A percentile compares a stretch with the other conserved stretches of the same genome.
Conservation (phyloP, 2,888 invertebrate species). For the Eumacrocentrus americanus region DNA sequence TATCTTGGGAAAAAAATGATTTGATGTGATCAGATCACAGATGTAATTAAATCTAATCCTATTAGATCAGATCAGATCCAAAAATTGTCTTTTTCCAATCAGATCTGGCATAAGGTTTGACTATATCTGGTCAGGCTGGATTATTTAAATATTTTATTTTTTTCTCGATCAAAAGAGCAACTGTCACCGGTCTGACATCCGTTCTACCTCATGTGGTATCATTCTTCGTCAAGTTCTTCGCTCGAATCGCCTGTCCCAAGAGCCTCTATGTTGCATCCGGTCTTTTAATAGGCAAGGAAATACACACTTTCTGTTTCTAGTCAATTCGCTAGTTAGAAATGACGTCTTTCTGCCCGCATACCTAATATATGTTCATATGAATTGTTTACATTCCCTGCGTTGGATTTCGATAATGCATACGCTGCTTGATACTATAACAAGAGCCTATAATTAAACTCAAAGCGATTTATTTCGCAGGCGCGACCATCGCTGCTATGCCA, state of each 20-base stretch:
- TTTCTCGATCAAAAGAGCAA: slow-evolving; percentile 41
- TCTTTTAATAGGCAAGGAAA: slow-evolving; percentile 37
- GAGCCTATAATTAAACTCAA: slow-evolving; percentile 3
- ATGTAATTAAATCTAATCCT: not conserved
- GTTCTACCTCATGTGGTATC: slow-evolving; percentile 42
- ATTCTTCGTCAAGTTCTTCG: slow-evolving; percentile 37
- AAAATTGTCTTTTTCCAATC: no score
- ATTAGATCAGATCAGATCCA: no score
- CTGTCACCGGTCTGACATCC: slow-evolving; percentile 41
- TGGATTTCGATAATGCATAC: not conserved
- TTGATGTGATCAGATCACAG: not conserved
- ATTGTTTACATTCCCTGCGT: not conserved
- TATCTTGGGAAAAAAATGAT: not conserved
- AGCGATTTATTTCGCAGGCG: slow-evolving; percentile 38
- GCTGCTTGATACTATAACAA: slow-evolving; percentile 13
- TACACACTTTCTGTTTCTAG: slow-evolving; percentile 4
- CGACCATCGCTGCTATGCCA: slow-evolving; percentile 35
- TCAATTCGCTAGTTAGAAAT: not conserved
- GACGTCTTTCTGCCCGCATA: slow-evolving; percentile 10
- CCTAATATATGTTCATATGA: no score
- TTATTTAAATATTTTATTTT: no score
- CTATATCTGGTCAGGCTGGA: no score
- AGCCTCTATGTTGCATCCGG: slow-evolving; percentile 36
- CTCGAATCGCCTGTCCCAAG: slow-evolving; percentile 35
- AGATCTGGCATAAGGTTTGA: no score